Percentiles rank a stretch among this genome's conserved stretches.
Evolutionary conservation across 2,888 invertebrate genomes (phyloP).

Genomic region (Drosophila birchii): DNA sequence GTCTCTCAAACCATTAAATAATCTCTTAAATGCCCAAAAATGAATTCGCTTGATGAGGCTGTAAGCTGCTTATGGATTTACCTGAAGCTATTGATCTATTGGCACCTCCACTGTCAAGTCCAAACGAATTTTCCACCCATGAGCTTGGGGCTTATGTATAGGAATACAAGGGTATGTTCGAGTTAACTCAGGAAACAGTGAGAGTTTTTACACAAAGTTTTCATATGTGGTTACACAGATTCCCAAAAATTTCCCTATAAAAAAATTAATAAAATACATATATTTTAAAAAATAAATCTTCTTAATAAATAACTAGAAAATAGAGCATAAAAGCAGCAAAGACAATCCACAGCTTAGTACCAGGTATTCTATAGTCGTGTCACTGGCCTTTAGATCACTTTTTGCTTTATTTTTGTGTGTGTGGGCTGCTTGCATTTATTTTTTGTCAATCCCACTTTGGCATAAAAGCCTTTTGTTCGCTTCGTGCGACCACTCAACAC

Average conservation of each 20-base stretch:
- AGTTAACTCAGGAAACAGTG: no score
- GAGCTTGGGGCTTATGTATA: background rate
- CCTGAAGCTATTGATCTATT: slow-evolving; percentile 58
- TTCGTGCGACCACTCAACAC: slow-evolving; percentile 49
- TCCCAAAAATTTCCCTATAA: background rate
- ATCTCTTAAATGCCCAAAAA: slow-evolving; percentile 26
- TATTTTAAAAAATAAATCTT: background rate
- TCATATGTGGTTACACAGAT: background rate
- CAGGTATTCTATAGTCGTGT: background rate
- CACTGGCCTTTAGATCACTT: background rate
- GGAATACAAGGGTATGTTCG: background rate
- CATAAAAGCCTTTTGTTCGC: slow-evolving; percentile 60
- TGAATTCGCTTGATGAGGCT: background rate
- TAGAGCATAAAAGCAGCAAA: no score
- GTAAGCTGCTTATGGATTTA: slow-evolving; percentile 55
- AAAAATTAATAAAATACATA: background rate
- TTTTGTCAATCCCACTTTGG: slow-evolving; percentile 38
- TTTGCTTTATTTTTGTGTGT: background rate
- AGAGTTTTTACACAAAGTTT: background rate
- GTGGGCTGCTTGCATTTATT: slow-evolving; percentile 33
- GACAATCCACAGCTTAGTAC: background rate
- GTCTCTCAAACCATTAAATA: slow-evolving; percentile 12
- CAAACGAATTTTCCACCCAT: slow-evolving; percentile 33
- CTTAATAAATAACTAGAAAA: background rate
- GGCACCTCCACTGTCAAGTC: slow-evolving; percentile 69